phyloP scores from a whole-genome alignment of 2,113 vertebrate species.

The Hippolais icterina region DNA sequence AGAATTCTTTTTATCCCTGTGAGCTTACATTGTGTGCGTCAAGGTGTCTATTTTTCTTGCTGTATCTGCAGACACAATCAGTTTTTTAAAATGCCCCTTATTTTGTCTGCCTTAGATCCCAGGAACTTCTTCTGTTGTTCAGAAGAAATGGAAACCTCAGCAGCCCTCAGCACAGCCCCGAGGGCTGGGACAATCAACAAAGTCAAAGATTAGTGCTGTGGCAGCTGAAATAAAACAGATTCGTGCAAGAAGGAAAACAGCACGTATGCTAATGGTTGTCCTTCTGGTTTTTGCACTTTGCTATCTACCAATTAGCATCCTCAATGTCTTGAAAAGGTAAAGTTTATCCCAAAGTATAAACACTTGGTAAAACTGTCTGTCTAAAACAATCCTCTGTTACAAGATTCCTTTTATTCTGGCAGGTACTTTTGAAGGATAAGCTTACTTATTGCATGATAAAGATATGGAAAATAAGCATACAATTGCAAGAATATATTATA shows the following conservation, averaged over 20 bases:
- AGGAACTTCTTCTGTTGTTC: constrained; percentile 87
- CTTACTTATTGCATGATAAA: not conserved
- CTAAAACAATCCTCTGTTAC: not conserved
- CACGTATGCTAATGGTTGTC: constrained; percentile 95
- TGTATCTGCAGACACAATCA: not conserved
- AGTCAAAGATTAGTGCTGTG: constrained; percentile 81
- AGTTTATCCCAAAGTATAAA: not conserved
- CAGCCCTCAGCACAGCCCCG: constrained; percentile 75
- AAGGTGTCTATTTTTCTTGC: not conserved
- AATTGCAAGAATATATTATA: not conserved
- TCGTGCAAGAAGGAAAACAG: constrained; percentile 89
- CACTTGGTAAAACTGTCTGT: not conserved
- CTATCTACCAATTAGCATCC: constrained; percentile 95
- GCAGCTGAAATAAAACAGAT: constrained; percentile 96
- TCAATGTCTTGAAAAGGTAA: constrained; percentile 97
- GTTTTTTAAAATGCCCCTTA: not conserved
- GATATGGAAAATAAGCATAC: not conserved
- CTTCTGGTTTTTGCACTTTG: constrained; percentile 94
- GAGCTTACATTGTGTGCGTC: not conserved
- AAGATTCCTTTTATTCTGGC: not conserved
- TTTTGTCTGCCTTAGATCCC: constrained; percentile 82
- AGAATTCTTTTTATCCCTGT: not conserved
- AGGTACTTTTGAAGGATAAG: not conserved
- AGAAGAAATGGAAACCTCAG: constrained; percentile 89
- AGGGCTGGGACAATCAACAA: constrained; percentile 74